phyloP scores from a whole-genome alignment of 1,140 invertebrate species.

The Diuraphis noxia region DNA sequence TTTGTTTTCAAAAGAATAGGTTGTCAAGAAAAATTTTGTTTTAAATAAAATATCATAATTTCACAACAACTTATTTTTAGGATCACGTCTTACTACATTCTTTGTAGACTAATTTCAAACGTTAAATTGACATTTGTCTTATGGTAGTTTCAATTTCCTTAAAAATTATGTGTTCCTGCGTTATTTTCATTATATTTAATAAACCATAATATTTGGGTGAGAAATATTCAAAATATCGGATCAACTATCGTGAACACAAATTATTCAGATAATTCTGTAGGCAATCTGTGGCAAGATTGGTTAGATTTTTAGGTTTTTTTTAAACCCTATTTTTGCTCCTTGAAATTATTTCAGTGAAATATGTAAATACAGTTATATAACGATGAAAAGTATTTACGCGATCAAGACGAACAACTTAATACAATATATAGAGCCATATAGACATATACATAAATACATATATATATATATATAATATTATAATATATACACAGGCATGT shows the following conservation, averaged over 20 bases:
- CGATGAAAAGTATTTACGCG: not conserved
- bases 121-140: not conserved
- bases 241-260: not conserved
- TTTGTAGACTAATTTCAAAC: not conserved
- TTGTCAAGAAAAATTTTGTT: not conserved
- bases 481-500: too few relatives aligned
- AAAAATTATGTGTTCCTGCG: not conserved
- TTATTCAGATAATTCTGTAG: not conserved
- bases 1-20: not conserved
- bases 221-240: not conserved
- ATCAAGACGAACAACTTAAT: not conserved
- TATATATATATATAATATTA: too few relatives aligned
- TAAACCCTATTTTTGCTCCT: not conserved
- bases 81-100: not conserved
- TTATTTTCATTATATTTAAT: not conserved
- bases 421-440: not conserved
- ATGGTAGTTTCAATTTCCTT: not conserved
- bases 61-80: not conserved
- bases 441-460: not conserved
- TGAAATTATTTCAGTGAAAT: not conserved
- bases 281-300: not conserved
- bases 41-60: not conserved
- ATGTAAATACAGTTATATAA: constrained; percentile 8
- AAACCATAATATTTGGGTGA: not conserved
- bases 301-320: not conserved